Conservation (phyloP, 2,113 vertebrate species). For the Oenanthe oenanthe region DNA sequence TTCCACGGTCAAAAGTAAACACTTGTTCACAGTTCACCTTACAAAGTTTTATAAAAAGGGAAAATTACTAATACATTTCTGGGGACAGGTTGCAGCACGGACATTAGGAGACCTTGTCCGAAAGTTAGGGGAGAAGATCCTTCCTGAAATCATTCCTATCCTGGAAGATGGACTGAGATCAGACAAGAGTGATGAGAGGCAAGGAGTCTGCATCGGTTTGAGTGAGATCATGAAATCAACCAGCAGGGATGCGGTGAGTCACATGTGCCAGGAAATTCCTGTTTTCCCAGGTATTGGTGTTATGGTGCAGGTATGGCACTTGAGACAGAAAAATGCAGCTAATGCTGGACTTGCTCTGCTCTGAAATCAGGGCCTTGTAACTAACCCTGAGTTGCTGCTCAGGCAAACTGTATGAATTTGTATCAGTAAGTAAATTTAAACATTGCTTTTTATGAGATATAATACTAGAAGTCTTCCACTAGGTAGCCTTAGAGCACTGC, state of each 20-base stretch:
- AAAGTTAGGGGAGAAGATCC: slow-evolving; percentile 98
- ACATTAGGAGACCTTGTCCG: slow-evolving; percentile 95
- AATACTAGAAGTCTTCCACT: neutral
- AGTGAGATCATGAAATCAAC: slow-evolving; percentile 99
- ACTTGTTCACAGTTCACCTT: neutral
- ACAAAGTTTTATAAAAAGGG: neutral
- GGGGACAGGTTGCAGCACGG: slow-evolving; percentile 90
- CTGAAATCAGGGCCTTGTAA: neutral
- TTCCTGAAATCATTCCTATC: slow-evolving; percentile 98
- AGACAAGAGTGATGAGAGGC: slow-evolving; percentile 94
- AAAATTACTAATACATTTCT: neutral
- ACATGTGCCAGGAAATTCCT: neutral
- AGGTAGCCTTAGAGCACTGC: neutral
- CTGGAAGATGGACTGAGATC: slow-evolving; percentile 93
- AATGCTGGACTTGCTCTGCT: neutral
- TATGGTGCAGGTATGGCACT: neutral
- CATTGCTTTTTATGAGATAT: neutral
- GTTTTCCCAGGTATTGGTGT: neutral
- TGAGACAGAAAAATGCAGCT: neutral
- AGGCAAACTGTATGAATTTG: neutral
- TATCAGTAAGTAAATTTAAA: neutral
- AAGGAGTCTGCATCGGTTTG: slow-evolving; percentile 96
- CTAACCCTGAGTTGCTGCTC: neutral
- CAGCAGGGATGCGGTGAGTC: slow-evolving; percentile 92
- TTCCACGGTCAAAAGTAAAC: neutral